These are phyloP conservation scores for Camponotus floridanus DNA, from an alignment of 1,140 invertebrate species.

Conservation along the genomic window DNA sequence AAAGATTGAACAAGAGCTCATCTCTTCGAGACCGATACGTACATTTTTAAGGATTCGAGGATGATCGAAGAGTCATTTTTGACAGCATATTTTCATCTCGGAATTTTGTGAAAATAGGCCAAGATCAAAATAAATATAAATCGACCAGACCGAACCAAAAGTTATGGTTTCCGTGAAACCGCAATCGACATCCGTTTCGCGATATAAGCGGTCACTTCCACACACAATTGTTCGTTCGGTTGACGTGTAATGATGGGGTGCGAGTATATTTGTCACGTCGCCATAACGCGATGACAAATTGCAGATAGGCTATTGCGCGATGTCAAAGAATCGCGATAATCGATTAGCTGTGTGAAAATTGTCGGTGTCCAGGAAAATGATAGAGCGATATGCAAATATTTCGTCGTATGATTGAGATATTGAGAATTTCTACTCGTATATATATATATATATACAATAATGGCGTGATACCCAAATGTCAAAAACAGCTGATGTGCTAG, in stretches of 20 bases:
- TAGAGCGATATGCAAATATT: conserved; percentile 14
- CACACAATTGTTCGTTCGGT: conserved; percentile 17
- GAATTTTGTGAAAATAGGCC: conserved; percentile 38
- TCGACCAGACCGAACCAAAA: conserved; percentile 11
- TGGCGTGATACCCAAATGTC: neutral
- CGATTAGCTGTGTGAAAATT: conserved; percentile 12
- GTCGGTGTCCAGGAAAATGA: neutral
- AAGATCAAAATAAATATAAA: conserved; percentile 17
- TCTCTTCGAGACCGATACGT: neutral
- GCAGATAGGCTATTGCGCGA: conserved; percentile 7
- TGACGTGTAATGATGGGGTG: conserved; percentile 23
- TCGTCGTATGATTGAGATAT: neutral
- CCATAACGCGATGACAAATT: conserved; percentile 43
- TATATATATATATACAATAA: no score
- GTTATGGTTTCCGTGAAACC: conserved; percentile 21
- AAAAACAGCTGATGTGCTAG: neutral
- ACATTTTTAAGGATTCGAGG: conserved; percentile 5
- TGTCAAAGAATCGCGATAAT: conserved; percentile 44
- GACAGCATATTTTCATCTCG: conserved; percentile 27
- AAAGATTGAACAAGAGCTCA: neutral
- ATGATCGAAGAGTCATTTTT: conserved; percentile 11
- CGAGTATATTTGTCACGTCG: neutral
- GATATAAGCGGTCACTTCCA: neutral
- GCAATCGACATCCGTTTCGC: conserved; percentile 21
- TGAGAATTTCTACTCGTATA: neutral